Evolutionary conservation across 2,888 invertebrate species (phyloP), one percentile per base, ranked within the genome.

Genomic region (Busseola fusca): DNA sequence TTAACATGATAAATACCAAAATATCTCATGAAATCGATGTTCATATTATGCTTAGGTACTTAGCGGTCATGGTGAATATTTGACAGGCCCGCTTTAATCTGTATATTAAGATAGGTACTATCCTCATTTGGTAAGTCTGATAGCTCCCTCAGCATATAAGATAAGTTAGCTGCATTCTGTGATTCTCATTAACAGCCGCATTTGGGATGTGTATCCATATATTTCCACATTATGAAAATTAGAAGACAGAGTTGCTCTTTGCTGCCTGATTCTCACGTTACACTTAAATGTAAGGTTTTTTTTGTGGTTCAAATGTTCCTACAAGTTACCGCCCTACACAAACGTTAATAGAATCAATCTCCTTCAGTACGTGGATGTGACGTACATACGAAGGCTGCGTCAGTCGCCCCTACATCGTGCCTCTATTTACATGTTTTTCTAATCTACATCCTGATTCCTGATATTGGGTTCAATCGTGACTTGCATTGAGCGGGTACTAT

Each of bases 381-480:
- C 73, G 75, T 72, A 80, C 79, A 76, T 81, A 76, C 77, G 73
- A 75, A 84, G 54, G 48, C 74, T 63, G 70, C 54, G 72, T 70
- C 67, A 76, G 85, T 86, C 84, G 86, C 87, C 85, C 83, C 80
- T 84, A 80, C 84, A 78, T 80, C 78, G 82, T 69, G 72, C 78
- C 83, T 81, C 79, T 87, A 93, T 93, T 93, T 91, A 92, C 93
- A 93, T 94, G 92, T 92, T 93, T 93, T 91, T 89, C 88, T 88
- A 91, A 94, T 93, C 90, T 90, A 88, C 89, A 88, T 91, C 84
- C 86, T 87, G 88, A 93, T 93, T 91, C 84, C 86, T 87, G 88
- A 93, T 93, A 94, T 93, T 89, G 89, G 87, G 83, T 84, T 86
- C 81, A 90, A 87, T 84, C 94, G 95, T 95, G 95, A 94, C 94